Evolutionary conservation across 2,888 invertebrate genomes (phyloP).

Genomic region (Lagria hirta): DNA sequence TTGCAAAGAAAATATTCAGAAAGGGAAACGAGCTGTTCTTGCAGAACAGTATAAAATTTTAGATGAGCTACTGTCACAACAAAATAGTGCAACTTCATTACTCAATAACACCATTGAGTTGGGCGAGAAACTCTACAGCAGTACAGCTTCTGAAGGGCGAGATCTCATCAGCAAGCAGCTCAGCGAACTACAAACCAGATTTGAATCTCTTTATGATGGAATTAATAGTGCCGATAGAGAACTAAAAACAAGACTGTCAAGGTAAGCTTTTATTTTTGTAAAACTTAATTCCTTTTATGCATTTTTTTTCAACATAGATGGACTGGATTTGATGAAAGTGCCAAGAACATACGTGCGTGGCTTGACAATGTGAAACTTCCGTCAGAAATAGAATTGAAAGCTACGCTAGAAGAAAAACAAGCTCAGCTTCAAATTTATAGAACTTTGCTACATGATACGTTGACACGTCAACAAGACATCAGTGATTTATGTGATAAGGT

Average conservation of each 20-base stretch:
- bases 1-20: constrained; percentile 64
- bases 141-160: constrained; percentile 83
- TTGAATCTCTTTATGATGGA: constrained; percentile 79
- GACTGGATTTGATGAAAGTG: constrained; percentile 87
- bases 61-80: constrained; percentile 73
- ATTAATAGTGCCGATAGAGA: constrained; percentile 77
- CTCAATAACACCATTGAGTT: constrained; percentile 83
- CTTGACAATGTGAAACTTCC: constrained; percentile 74
- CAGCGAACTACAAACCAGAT: constrained; percentile 78
- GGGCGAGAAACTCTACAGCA: constrained; percentile 84
- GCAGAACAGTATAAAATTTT: constrained; percentile 69
- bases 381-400: constrained; percentile 76
- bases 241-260: constrained; percentile 78
- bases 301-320: too few species aligned
- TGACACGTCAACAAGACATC: constrained; percentile 82
- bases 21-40: constrained; percentile 68
- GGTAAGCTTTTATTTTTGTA: constrained; percentile 35
- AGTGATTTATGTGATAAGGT: constrained; percentile 78
- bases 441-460: constrained; percentile 77
- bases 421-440: constrained; percentile 84
- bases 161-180: constrained; percentile 82
- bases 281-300: background rate
- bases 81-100: constrained; percentile 71
- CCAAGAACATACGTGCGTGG: constrained; percentile 79
- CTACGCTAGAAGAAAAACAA: constrained; percentile 89